A percentile compares a stretch with the other conserved stretches of the same genome.
Conservation (phyloP, 1,140 invertebrate species). For the Subanguina moxae region DNA sequence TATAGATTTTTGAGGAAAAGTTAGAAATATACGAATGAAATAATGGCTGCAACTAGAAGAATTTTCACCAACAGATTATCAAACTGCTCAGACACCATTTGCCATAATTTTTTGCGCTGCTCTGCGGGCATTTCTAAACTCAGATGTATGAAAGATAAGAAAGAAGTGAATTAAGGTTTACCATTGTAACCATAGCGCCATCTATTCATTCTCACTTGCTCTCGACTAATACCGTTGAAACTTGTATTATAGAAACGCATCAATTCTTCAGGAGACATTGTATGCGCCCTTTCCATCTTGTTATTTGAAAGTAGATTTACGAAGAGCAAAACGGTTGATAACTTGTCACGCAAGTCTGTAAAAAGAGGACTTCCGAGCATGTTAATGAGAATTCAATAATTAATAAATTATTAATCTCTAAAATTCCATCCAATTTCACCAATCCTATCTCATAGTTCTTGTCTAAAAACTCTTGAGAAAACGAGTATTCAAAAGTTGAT, state of each 20-base stretch:
- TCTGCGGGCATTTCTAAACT: slow-evolving; percentile 65
- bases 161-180: slow-evolving; percentile 65
- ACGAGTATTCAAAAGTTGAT: no score
- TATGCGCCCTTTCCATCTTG: slow-evolving; percentile 88
- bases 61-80: slow-evolving; percentile 99
- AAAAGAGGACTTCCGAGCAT: no score
- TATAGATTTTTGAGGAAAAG: no score
- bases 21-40: slow-evolving; percentile 94
- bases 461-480: no score
- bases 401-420: no score
- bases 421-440: no score
- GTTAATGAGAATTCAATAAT: no score
- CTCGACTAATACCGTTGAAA: slow-evolving; percentile 78
- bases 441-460: no score
- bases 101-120: slow-evolving; percentile 72
- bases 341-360: no score
- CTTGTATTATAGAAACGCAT: slow-evolving; percentile 84
- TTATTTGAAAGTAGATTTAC: no score
- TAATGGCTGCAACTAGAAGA: slow-evolving; percentile 97
- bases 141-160: background rate
- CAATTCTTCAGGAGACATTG: slow-evolving; percentile 88
- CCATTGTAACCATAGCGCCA: slow-evolving; percentile 99
- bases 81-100: slow-evolving; percentile 99
- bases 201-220: slow-evolving; percentile 89
- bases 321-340: no score